Percentiles rank a stretch among this genome's conserved stretches.
Conservation (phyloP, 2,113 vertebrate genomes). For the Erythrocercus mccallii region DNA sequence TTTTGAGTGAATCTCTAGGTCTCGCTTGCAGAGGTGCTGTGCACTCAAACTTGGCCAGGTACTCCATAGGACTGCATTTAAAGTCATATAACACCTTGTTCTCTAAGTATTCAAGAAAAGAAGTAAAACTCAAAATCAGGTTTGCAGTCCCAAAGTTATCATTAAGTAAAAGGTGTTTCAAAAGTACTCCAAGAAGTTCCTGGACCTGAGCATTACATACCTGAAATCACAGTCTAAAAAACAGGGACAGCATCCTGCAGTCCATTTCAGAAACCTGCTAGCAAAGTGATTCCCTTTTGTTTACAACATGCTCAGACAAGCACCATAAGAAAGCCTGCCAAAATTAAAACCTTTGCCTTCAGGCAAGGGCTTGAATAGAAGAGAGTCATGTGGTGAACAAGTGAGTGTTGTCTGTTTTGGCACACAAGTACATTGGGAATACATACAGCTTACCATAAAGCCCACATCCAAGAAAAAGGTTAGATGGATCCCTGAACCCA, state of each 20-base stretch:
- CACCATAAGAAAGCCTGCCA: neutral
- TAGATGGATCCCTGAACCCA: neutral
- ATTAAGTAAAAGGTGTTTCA: neutral
- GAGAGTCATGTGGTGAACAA: neutral
- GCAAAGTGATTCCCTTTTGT: neutral
- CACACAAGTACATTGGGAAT: accelerated
- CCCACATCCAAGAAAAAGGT: neutral
- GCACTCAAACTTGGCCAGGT: neutral
- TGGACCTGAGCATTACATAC: neutral
- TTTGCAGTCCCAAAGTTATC: neutral
- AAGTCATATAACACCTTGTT: neutral
- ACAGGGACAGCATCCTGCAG: neutral
- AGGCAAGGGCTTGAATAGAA: neutral
- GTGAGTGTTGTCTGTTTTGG: neutral
- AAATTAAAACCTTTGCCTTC: neutral
- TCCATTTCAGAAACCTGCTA: neutral
- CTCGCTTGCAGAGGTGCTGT: neutral
- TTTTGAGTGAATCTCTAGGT: neutral
- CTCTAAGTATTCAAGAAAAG: neutral
- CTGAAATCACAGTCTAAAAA: neutral
- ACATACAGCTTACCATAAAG: neutral
- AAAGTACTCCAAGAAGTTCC: neutral
- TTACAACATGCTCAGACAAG: neutral
- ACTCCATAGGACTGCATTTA: neutral
- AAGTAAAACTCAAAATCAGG: neutral